Percentiles rank a stretch among this genome's conserved stretches.
phyloP scores from a whole-genome alignment of 2,113 vertebrate species.

The Melanerpes aurifrons region DNA sequence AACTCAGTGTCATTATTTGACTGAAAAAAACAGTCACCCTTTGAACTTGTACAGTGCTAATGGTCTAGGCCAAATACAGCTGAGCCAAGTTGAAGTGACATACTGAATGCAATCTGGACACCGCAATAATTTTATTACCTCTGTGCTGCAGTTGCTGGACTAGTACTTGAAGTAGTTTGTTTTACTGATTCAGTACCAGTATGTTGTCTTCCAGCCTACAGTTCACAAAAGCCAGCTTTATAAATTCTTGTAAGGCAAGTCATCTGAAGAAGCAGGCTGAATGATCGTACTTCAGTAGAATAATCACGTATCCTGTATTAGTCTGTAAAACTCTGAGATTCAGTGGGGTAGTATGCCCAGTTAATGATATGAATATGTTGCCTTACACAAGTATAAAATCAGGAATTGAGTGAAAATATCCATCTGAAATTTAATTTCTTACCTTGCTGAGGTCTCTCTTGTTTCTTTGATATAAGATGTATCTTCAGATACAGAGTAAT shows the following conservation, averaged over 20 bases:
- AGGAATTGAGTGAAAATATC: background rate
- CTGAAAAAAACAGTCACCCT: background rate
- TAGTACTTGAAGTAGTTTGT: background rate
- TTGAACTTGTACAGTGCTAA: background rate
- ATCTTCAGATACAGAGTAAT: background rate
- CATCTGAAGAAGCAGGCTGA: background rate
- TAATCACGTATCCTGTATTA: background rate
- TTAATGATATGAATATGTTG: background rate
- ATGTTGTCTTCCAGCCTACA: background rate
- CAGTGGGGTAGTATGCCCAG: background rate
- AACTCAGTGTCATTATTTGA: background rate
- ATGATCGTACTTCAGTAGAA: background rate
- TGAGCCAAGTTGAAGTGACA: background rate
- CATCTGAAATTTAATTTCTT: constrained; percentile 8
- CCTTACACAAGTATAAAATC: background rate
- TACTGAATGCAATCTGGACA: background rate
- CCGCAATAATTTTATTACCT: background rate
- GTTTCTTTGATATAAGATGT: background rate
- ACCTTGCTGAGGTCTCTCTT: constrained; percentile 26
- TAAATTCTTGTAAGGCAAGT: background rate
- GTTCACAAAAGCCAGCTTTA: background rate
- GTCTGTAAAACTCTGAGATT: background rate
- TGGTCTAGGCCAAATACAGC: background rate
- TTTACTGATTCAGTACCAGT: background rate
- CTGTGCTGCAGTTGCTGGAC: background rate